These are phyloP conservation scores for Pardosa pseudoannulata DNA, from an alignment of 2,888 invertebrate genomes.

Conservation along the genomic window DNA sequence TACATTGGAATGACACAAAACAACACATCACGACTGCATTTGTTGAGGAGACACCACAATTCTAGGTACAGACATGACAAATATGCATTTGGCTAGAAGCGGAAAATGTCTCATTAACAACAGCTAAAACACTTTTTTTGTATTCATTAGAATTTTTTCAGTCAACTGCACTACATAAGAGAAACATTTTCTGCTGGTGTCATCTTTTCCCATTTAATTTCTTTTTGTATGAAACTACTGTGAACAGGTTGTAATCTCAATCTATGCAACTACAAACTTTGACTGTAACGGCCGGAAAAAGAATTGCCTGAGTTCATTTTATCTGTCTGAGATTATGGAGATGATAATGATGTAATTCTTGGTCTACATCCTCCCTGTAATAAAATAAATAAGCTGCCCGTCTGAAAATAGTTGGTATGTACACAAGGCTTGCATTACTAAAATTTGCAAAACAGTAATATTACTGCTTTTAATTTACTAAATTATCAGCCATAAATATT, in stretches of 20 bases:
- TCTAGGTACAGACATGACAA: conserved; percentile 65
- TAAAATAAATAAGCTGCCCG: conserved; percentile 73
- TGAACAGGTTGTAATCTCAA: conserved; percentile 56
- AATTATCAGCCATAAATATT: conserved; percentile 71
- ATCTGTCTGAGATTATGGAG: conserved; percentile 59
- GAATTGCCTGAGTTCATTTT: conserved; percentile 70
- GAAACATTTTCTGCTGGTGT: conserved; percentile 34
- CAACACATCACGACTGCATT: conserved; percentile 57
- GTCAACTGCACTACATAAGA: conserved; percentile 47
- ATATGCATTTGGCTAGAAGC: conserved; percentile 67
- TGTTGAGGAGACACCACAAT: conserved; percentile 57
- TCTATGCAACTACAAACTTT: conserved; percentile 63
- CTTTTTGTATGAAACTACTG: conserved; percentile 44
- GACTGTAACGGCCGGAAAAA: conserved; percentile 67
- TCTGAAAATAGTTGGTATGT: conserved; percentile 73
- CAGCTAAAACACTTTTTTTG: conserved; percentile 35
- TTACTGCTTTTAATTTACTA: conserved; percentile 66
- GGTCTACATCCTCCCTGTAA: conserved; percentile 72
- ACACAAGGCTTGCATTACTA: conserved; percentile 73
- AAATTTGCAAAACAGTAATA: conserved; percentile 70
- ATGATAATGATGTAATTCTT: conserved; percentile 72
- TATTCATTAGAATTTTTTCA: conserved; percentile 22
- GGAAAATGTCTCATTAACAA: conserved; percentile 50
- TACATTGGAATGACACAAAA: conserved; percentile 58
- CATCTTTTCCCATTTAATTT: not conserved